These are phyloP conservation scores for Hartigia nigra DNA, from an alignment of 2,888 invertebrate genomes.

Conservation along the genomic window DNA sequence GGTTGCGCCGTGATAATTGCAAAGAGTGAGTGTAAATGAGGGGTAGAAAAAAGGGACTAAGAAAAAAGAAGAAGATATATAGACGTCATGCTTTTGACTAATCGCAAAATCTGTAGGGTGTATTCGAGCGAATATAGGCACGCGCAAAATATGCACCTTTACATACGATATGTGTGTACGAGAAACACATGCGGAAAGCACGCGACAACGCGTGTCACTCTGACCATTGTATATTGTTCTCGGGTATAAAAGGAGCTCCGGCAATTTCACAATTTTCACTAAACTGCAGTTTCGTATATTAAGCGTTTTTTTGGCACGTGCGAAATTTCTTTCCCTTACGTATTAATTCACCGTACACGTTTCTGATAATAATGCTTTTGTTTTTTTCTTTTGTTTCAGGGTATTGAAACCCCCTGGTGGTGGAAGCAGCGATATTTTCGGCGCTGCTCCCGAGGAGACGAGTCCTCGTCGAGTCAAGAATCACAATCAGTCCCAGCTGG, in stretches of 20 bases:
- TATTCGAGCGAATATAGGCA: not conserved
- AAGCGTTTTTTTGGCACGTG: not conserved
- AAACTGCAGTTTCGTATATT: not conserved
- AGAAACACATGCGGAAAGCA: conserved; percentile 3
- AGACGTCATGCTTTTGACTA: not conserved
- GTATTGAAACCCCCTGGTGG: conserved; percentile 75
- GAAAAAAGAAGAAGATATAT: not conserved
- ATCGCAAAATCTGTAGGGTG: not conserved
- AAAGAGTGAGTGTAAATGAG: not conserved
- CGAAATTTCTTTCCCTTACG: conserved; percentile 8
- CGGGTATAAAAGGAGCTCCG: not conserved
- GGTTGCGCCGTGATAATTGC: not conserved
- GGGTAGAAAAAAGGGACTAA: not conserved
- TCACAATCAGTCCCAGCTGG: conserved; percentile 57
- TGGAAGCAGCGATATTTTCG: conserved; percentile 72
- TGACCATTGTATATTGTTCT: not conserved
- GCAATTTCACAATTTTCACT: not conserved
- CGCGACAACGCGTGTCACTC: conserved; percentile 23
- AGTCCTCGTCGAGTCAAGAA: conserved; percentile 60
- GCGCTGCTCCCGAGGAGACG: conserved; percentile 52
- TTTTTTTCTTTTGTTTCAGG: conserved; percentile 64
- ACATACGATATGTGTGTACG: not conserved
- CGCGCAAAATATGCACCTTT: not conserved
- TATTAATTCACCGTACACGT: not conserved
- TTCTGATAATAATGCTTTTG: not conserved